Conservation (phyloP, 2,113 vertebrate genomes). For the Peromyscus polionotus region DNA sequence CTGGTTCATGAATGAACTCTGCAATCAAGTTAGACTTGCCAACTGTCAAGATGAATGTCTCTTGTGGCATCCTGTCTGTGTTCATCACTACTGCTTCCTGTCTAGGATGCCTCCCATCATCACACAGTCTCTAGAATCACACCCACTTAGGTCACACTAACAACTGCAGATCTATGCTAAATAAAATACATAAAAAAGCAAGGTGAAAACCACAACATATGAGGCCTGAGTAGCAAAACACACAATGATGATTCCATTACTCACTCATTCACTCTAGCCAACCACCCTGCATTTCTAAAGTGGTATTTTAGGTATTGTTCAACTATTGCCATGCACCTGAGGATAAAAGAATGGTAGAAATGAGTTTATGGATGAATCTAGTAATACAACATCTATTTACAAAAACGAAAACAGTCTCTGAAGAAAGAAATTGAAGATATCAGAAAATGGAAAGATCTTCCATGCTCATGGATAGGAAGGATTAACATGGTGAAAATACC, state of each 20-base stretch:
- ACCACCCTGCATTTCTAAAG: background rate
- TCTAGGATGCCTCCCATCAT: background rate
- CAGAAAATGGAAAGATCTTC: too few relatives aligned
- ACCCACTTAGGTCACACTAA: background rate
- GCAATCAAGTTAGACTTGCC: background rate
- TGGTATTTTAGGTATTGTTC: background rate
- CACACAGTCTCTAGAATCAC: background rate
- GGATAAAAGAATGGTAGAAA: background rate
- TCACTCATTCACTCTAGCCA: background rate
- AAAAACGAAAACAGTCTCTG: background rate
- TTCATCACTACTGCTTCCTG: too few relatives aligned
- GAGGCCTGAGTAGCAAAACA: background rate
- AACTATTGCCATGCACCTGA: background rate
- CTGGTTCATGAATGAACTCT: background rate
- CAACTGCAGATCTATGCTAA: background rate
- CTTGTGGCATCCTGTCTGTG: background rate
- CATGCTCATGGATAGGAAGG: too few relatives aligned
- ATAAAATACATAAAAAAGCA: background rate
- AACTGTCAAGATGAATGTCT: rapidly evolving
- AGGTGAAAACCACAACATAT: background rate
- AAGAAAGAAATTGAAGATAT: too few relatives aligned
- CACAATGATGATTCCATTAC: background rate
- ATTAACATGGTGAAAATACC: too few relatives aligned
- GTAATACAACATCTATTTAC: background rate
- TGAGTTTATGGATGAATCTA: rapidly evolving